Evolutionary conservation across 2,797 vertebrate genomes (phyloP).

Genomic region (Catamblyrhynchus diadema): DNA sequence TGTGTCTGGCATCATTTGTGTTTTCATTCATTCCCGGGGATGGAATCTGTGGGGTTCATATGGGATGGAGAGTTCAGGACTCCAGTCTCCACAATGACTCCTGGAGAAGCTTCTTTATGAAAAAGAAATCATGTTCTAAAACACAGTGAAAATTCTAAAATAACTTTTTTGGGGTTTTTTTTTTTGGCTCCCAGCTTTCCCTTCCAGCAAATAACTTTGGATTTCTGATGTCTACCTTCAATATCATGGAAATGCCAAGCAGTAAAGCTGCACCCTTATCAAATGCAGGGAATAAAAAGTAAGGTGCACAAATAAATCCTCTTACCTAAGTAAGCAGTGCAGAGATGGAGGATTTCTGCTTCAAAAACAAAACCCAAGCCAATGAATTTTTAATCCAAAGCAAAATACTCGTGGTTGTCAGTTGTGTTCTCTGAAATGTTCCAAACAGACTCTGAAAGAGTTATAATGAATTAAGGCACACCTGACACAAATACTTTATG

Average conservation of each 20-base stretch:
- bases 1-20: background rate
- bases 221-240: background rate
- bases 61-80: background rate
- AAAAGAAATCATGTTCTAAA: background rate
- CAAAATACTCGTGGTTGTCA: background rate
- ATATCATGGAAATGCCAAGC: background rate
- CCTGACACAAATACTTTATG: background rate
- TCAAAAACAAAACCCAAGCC: background rate
- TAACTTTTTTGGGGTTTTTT: background rate
- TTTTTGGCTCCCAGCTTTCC: background rate
- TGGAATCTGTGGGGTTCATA: background rate
- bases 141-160: background rate
- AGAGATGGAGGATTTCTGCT: background rate
- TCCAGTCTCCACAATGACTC: background rate
- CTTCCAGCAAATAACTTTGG: background rate
- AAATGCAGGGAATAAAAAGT: background rate
- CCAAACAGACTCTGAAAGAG: background rate
- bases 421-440: background rate
- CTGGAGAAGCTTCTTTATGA: background rate
- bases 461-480: background rate
- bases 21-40: background rate
- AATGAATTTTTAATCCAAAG: background rate
- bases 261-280: background rate
- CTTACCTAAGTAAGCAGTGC: background rate
- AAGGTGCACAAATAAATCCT: background rate